Conservation (phyloP, 2,797 vertebrate genomes). For the Poecilia picta region DNA sequence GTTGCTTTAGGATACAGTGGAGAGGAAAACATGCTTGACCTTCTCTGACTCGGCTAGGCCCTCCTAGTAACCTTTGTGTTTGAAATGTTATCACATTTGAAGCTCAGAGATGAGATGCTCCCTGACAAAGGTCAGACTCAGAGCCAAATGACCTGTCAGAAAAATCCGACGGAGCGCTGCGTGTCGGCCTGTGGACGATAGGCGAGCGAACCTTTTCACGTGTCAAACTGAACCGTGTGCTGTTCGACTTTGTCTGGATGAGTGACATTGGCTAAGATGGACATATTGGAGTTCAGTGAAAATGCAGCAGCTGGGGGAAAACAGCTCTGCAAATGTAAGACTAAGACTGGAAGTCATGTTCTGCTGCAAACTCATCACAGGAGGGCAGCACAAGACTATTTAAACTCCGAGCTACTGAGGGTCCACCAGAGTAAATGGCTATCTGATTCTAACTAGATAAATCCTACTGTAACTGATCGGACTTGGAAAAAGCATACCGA, state of each 20-base stretch:
- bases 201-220: conserved; percentile 36
- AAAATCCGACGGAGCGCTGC: conserved; percentile 33
- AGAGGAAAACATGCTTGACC: conserved; percentile 60
- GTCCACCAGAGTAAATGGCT: conserved; percentile 49
- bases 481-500: conserved; percentile 9
- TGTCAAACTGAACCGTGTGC: conserved; percentile 12
- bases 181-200: conserved; percentile 22
- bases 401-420: not conserved
- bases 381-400: conserved; percentile 63
- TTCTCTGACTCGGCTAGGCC: conserved; percentile 61
- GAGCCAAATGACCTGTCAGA: conserved; percentile 63
- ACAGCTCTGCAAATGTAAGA: not conserved
- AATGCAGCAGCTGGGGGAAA: not conserved
- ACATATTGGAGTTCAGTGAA: not conserved
- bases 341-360: not conserved
- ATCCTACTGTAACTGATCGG: conserved; percentile 26
- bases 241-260: conserved; percentile 2
- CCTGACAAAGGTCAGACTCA: conserved; percentile 74
- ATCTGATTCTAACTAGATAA: conserved; percentile 19
- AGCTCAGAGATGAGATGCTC: conserved; percentile 47
- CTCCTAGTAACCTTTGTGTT: conserved; percentile 80
- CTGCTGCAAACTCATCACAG: conserved; percentile 26
- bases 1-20: conserved; percentile 14
- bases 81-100: conserved; percentile 74
- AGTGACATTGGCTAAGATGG: not conserved